A percentile compares a stretch with the other conserved stretches of the same genome.
These are phyloP conservation scores for Antennarius striatus DNA, from an alignment of 2,113 vertebrate species.

Conservation along the genomic window DNA sequence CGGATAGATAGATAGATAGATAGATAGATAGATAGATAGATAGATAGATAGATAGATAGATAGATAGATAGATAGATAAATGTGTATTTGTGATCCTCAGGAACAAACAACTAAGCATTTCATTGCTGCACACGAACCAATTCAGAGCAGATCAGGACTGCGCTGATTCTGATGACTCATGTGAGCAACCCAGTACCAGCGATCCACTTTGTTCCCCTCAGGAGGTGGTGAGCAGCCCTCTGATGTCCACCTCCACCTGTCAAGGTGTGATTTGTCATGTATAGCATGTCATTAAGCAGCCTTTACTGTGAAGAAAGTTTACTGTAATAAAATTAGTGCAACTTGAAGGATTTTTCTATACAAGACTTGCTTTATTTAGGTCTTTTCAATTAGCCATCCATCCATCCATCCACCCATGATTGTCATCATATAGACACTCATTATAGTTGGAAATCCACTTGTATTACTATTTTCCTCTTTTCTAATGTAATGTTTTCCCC, in stretches of 20 bases:
- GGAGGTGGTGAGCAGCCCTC: conserved; percentile 81
- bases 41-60: too few species aligned
- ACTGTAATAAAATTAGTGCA: too few species aligned
- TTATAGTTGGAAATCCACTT: not conserved
- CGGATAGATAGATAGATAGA: too few species aligned
- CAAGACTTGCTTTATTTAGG: too few species aligned
- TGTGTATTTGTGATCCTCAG: conserved; percentile 63
- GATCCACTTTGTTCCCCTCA: conserved; percentile 84
- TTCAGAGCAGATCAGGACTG: conserved; percentile 85
- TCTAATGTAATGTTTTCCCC: not conserved
- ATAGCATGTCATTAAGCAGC: too few species aligned
- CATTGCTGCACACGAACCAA: conserved; percentile 85
- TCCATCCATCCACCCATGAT: not conserved
- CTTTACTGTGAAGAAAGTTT: not conserved
- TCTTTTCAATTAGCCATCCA: not conserved
- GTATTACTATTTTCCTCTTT: too few species aligned
- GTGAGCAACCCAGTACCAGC: conserved; percentile 79
- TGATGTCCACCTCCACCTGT: conserved; percentile 77
- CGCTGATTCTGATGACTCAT: conserved; percentile 90
- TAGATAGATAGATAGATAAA: too few species aligned
- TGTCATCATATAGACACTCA: not conserved
- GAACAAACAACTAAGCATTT: conserved; percentile 84
- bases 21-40: too few species aligned
- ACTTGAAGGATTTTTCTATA: not conserved
- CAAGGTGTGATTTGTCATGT: conserved; percentile 79